These are phyloP conservation scores for Anoplolepis gracilipes DNA, from an alignment of 1,140 invertebrate genomes.

Conservation along the genomic window DNA sequence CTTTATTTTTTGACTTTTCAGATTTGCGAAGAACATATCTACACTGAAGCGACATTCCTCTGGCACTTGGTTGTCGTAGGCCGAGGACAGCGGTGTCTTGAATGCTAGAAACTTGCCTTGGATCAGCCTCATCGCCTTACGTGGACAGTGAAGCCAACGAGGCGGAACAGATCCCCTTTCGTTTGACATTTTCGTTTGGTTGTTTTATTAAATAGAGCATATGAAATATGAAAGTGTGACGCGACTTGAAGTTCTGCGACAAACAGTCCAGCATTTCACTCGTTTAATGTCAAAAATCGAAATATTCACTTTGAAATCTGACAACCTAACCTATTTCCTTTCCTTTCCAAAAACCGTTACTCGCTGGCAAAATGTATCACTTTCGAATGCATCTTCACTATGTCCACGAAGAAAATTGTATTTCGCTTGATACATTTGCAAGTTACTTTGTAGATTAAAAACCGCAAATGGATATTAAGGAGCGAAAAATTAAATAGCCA, in stretches of 20 bases:
- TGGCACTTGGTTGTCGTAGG: slow-evolving; percentile 93
- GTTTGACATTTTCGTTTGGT: slow-evolving; percentile 69
- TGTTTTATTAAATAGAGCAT: neutral
- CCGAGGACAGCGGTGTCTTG: slow-evolving; percentile 94
- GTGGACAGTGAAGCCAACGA: slow-evolving; percentile 96
- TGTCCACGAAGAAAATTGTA: neutral
- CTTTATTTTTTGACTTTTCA: slow-evolving; percentile 92
- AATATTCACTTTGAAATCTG: neutral
- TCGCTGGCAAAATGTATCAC: neutral
- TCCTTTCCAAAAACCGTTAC: neutral
- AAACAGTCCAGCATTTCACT: neutral
- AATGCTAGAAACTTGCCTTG: slow-evolving; percentile 95
- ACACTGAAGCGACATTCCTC: slow-evolving; percentile 93
- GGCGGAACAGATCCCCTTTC: slow-evolving; percentile 90
- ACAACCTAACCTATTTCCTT: slow-evolving; percentile 25
- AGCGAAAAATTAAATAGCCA: neutral
- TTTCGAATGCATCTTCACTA: neutral
- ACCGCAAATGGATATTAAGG: neutral
- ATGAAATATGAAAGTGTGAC: neutral
- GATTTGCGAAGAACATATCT: slow-evolving; percentile 92
- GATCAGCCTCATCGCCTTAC: slow-evolving; percentile 92
- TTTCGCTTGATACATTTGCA: neutral
- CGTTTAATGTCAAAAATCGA: neutral
- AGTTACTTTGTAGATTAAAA: neutral
- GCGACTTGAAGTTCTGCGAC: neutral